Conservation (phyloP, 2,113 vertebrate genomes). For the Pao palembangensis region DNA sequence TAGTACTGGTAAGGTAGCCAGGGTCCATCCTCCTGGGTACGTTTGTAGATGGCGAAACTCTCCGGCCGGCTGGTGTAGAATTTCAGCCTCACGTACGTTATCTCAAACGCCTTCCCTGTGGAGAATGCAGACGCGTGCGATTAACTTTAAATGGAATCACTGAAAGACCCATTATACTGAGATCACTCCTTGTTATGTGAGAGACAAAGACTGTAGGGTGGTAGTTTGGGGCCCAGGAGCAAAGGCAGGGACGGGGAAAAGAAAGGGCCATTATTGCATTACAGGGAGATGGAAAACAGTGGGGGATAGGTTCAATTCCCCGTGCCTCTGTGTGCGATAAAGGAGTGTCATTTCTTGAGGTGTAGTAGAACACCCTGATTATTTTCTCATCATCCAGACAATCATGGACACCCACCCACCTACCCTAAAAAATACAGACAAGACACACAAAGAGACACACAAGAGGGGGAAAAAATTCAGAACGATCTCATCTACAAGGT, state of each 20-base stretch:
- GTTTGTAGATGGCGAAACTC: conserved; percentile 93
- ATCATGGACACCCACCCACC: conserved; percentile 18
- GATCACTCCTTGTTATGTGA: conserved; percentile 22
- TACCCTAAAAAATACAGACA: not conserved
- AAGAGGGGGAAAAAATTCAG: conserved; percentile 22
- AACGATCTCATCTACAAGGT: not conserved
- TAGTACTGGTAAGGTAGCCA: conserved; percentile 95
- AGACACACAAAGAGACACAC: conserved; percentile 42
- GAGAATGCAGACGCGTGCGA: conserved; percentile 21
- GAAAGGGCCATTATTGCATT: conserved; percentile 45
- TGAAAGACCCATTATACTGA: conserved; percentile 8
- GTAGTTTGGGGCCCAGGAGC: conserved; percentile 33
- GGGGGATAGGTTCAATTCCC: conserved; percentile 43
- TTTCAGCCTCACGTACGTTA: conserved; percentile 89
- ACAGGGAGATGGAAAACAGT: conserved; percentile 40
- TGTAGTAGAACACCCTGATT: conserved; percentile 40
- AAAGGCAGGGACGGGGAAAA: not conserved
- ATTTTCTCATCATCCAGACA: conserved; percentile 48
- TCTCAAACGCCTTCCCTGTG: conserved; percentile 92
- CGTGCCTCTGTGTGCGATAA: conserved; percentile 35
- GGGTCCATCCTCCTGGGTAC: conserved; percentile 62
- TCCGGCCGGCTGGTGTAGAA: conserved; percentile 94
- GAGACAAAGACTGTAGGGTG: conserved; percentile 31
- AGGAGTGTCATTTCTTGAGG: conserved; percentile 51
- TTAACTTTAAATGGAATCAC: conserved; percentile 18